Percentiles rank a stretch among this genome's conserved stretches.
phyloP scores from a whole-genome alignment of 2,888 invertebrate species.

The Hirtodrosophila histrioides region DNA sequence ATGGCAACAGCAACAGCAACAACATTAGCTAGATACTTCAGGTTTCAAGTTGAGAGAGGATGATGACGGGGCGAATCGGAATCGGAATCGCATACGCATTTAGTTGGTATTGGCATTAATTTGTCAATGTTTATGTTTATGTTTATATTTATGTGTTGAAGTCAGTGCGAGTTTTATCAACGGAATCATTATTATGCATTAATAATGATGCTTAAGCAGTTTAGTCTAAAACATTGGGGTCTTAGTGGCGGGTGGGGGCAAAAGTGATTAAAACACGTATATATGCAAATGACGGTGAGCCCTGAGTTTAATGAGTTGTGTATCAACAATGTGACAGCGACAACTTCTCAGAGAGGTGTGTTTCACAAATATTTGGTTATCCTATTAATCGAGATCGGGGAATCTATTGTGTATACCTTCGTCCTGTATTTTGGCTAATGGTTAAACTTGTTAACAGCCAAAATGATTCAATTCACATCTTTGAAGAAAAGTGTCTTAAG shows the following conservation, averaged over 20 bases:
- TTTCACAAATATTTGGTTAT: constrained; percentile 16
- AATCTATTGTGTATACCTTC: no score
- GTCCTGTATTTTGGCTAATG: no score
- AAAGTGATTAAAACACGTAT: constrained; percentile 56
- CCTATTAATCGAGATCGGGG: no score
- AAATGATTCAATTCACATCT: no score
- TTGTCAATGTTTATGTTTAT: constrained; percentile 72
- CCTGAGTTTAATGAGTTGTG: constrained; percentile 59
- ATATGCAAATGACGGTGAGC: constrained; percentile 56
- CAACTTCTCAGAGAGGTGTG: constrained; percentile 47
- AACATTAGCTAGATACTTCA: constrained; percentile 47
- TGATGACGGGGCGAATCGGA: constrained; percentile 47
- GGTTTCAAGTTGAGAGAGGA: constrained; percentile 47
- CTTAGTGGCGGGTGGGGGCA: background rate
- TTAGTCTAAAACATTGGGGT: constrained; percentile 34
- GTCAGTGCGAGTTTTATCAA: constrained; percentile 55
- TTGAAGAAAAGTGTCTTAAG: no score
- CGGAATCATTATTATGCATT: constrained; percentile 55
- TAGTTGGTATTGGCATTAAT: constrained; percentile 63
- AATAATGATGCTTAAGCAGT: constrained; percentile 63
- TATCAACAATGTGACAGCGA: constrained; percentile 51
- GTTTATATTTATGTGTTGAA: constrained; percentile 66
- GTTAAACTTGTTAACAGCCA: no score
- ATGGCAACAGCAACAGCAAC: constrained; percentile 25
- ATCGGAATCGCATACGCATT: constrained; percentile 20